A percentile compares a stretch with the other conserved stretches of the same genome.
Conservation (phyloP, 2,888 invertebrate genomes). For the Harpalus rubripes region DNA sequence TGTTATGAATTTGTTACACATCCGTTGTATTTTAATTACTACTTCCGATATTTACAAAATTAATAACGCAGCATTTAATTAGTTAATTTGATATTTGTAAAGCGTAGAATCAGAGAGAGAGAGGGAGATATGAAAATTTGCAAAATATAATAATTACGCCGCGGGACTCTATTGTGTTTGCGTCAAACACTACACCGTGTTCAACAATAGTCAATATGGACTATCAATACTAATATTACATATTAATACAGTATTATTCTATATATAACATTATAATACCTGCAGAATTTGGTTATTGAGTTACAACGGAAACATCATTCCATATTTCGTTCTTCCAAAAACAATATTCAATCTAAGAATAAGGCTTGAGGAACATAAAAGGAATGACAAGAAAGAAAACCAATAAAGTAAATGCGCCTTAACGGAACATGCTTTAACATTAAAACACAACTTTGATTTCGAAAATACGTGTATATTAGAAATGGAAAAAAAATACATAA, state of each 20-base stretch:
- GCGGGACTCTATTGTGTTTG: background rate
- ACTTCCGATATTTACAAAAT: slow-evolving; percentile 48
- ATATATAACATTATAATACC: too few species aligned
- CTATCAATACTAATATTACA: background rate
- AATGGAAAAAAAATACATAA: too few species aligned
- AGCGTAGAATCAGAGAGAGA: slow-evolving; percentile 21
- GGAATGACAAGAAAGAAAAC: too few species aligned
- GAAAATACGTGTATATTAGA: too few species aligned
- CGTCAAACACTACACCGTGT: background rate
- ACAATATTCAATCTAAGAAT: too few species aligned
- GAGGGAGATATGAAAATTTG: slow-evolving; percentile 23
- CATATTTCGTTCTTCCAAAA: too few species aligned
- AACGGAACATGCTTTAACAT: too few species aligned
- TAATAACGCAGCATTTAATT: slow-evolving; percentile 45
- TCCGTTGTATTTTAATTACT: slow-evolving; percentile 41
- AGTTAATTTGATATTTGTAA: slow-evolving; percentile 40
- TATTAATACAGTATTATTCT: background rate
- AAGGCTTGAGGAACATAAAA: too few species aligned
- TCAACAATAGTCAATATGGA: background rate
- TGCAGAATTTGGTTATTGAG: too few species aligned
- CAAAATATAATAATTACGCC: slow-evolving; percentile 32
- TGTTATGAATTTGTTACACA: slow-evolving; percentile 38
- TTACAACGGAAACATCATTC: too few species aligned
- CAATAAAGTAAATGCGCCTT: too few species aligned
- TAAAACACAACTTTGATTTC: too few species aligned